Evolutionary conservation across 1,140 invertebrate species (phyloP).

Genomic region (Drosophila oshimai): DNA sequence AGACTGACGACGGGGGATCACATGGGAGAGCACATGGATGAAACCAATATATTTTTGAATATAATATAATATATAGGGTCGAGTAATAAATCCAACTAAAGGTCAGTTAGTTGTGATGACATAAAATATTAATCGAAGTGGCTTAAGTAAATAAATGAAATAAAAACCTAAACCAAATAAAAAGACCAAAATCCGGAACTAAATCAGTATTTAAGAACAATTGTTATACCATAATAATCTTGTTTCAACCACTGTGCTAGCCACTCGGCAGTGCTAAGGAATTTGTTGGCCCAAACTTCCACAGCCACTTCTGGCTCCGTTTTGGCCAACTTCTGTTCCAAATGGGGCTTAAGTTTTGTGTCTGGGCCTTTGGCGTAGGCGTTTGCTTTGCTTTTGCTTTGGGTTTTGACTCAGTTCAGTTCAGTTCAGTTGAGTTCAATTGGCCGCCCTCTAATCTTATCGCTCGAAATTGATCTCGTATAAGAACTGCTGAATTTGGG

Average conservation of each 20-base stretch:
- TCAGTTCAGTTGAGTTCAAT: conserved; percentile 32
- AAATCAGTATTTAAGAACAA: background rate
- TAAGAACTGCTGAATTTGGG: conserved; percentile 26
- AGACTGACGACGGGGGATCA: background rate
- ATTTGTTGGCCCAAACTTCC: conserved; percentile 8
- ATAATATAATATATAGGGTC: no score
- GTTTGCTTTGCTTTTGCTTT: conserved; percentile 11
- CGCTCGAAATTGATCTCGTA: conserved; percentile 49
- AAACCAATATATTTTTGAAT: background rate
- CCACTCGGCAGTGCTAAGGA: background rate
- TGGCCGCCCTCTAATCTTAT: conserved; percentile 69
- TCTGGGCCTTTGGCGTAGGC: conserved; percentile 16
- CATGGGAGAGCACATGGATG: background rate
- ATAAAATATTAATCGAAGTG: no score
- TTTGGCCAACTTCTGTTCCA: background rate
- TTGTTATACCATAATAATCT: background rate
- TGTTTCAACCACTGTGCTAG: conserved; percentile 7
- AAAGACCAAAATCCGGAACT: background rate
- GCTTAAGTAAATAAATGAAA: background rate
- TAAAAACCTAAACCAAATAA: background rate
- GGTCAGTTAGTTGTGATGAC: no score
- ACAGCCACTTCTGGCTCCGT: conserved; percentile 10
- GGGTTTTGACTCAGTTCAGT: conserved; percentile 7
- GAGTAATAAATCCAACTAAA: no score
- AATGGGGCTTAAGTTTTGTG: background rate